Evolutionary conservation across 2,113 vertebrate species (phyloP), one percentile per base, ranked within the genome.

Genomic region (Chaenocephalus aceratus): DNA sequence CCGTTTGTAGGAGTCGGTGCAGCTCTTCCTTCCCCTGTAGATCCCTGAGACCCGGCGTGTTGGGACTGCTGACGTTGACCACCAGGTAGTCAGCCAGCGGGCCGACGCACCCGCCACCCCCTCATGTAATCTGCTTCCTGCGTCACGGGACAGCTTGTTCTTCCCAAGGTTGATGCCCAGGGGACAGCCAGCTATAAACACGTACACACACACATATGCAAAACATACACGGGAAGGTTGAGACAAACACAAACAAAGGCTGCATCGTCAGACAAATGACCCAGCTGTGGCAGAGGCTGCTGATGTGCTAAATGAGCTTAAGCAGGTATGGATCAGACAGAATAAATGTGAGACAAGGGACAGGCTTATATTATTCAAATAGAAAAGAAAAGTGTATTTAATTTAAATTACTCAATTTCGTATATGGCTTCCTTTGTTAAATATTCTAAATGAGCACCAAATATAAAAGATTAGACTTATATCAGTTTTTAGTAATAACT

Each of bases 111-210:
- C 53, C 64, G 95, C 15, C 99, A 95, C 0, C 98, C 98, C 44
- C 96, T 93, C 75, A 88, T 62, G 0, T 97, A 99, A 94, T 99
- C 98, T 1, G 95, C 92, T 34, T 34, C 86, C 93, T 4, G 97
- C 96, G 1, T 99, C 95, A 3, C 49, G 44, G 1, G 98, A 97
- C 60, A 90, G 90, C 90, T 98, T 99, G 92, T 99, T 99, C 94
- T 98, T 99, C 59, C 98, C 98, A 81, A 99, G 94, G 86, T 99
- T 99, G 91, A 99, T 88, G 83, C 98, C 98, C 23, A 99, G 95
- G 9, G 96, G 97, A 92, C 95, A 95, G 52, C 98, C 98, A 74
- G 78, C 98, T 99, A 82, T 65, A 85, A 84, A 91, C 72, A 87
- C 59, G 79, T 8, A 79, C 68, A 61, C 26, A 74, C 72, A 0